Evolutionary conservation across 2,113 vertebrate species (phyloP), one percentile per base, ranked within the genome.

Genomic region (Pangasianodon gigas): DNA sequence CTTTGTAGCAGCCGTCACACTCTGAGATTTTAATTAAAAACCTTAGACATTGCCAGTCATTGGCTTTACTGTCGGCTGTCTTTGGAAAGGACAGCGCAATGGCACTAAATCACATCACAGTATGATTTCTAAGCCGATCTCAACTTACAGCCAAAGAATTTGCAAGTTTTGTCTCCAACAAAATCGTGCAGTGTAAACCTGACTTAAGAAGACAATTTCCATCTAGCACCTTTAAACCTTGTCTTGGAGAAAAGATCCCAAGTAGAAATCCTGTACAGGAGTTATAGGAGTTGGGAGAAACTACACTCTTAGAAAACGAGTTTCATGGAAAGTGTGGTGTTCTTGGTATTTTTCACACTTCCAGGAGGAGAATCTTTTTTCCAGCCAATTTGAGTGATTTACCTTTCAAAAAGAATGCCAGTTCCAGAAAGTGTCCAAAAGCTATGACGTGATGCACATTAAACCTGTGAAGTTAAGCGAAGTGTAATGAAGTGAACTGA

Each of bases 401-500:
- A 48, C 44, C 26, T 77, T 74, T 74, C 1, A 44, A 0, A 74
- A 41, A 74, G 44, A 44, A 48, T 2, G 21, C 21, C 71, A 44
- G 37, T 44, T 74, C 41, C 74, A 48, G 5, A 11, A 46, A 26
- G 74, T 77, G 74, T 77, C 41, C 44, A 13, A 77, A 77, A 46
- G 41, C 44, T 11, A 1, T 77, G 74, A 48, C 74, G 13, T 48
- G 74, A 46, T 77, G 21, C 74, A 13, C 74, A 77, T 48, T 46
- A 48, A 77, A 77, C 41, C 74, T 77, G 74, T 77, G 44, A 48
- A 77, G 74, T 77, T 48, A 77, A 77, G 41, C 41, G 44, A 77
- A 46, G 74, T 77, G 41, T 26, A 26, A 48, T 48, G 74, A 48
- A 77, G 74, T 77, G 44, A 77, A 77, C 44, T 77, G 74, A 48